Percentiles rank a stretch among this genome's conserved stretches.
These are phyloP conservation scores for Gallinago paraguaiae DNA, from an alignment of 2,113 vertebrate genomes.

Conservation along the genomic window DNA sequence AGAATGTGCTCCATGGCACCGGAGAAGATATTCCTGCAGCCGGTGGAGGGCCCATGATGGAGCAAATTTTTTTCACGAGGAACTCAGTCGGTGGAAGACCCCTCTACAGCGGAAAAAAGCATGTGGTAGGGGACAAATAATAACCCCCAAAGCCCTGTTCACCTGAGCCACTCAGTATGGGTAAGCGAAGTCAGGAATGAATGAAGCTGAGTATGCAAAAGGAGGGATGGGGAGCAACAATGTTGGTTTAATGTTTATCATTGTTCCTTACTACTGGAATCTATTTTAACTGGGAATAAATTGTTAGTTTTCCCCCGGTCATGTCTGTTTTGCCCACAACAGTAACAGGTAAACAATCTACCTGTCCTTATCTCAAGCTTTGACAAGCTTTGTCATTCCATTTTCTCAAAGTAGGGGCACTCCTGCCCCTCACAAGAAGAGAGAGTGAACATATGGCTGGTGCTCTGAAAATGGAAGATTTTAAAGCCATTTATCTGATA, in stretches of 20 bases:
- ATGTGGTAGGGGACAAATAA: neutral
- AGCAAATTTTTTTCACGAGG: neutral
- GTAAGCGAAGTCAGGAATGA: neutral
- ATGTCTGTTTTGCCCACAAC: neutral
- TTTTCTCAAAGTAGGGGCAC: neutral
- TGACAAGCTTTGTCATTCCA: neutral
- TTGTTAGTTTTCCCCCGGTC: neutral
- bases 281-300: neutral
- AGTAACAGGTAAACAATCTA: neutral
- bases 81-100: neutral
- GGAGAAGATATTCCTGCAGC: neutral
- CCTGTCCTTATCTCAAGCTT: neutral
- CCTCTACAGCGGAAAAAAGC: neutral
- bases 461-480: neutral
- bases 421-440: neutral
- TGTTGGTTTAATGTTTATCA: neutral
- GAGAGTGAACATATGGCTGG: rapidly evolving
- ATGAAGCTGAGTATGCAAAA: neutral
- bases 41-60: rapidly evolving
- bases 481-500: neutral
- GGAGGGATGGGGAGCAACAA: neutral
- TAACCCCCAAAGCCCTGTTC: rapidly evolving
- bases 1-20: neutral
- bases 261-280: neutral
- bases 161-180: rapidly evolving